Percentiles rank a stretch among this genome's conserved stretches.
phyloP scores from a whole-genome alignment of 2,113 vertebrate genomes.

The Vidua chalybeata region DNA sequence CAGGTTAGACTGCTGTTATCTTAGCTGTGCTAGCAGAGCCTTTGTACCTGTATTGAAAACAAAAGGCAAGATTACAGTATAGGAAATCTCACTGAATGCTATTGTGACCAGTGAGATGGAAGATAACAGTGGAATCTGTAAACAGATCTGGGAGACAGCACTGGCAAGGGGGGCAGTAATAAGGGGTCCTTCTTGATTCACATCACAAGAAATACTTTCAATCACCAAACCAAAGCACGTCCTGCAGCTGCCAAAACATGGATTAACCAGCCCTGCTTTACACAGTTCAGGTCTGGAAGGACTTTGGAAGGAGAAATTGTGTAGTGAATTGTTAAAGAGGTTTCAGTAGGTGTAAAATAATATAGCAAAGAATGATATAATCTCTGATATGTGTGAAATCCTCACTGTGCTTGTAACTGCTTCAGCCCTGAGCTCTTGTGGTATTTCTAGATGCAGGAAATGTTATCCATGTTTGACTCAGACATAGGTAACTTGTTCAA shows the following conservation, averaged over 20 bases:
- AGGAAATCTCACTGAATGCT: not conserved
- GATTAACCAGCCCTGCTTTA: no score
- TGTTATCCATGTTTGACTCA: not conserved
- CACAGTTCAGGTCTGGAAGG: not conserved
- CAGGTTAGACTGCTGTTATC: not conserved
- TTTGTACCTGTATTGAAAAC: not conserved
- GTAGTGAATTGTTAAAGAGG: not conserved
- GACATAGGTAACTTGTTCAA: not conserved
- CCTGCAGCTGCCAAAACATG: no score
- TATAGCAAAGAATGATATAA: not conserved
- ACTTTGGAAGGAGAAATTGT: not conserved
- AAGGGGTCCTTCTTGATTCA: no score
- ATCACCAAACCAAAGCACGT: no score
- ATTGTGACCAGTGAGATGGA: not conserved
- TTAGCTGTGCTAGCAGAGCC: not conserved
- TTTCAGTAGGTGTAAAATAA: not conserved
- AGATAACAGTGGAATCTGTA: not conserved
- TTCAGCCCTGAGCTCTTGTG: not conserved
- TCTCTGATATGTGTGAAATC: not conserved
- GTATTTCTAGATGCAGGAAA: not conserved
- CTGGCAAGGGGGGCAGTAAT: not conserved
- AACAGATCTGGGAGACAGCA: not conserved
- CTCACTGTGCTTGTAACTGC: not conserved
- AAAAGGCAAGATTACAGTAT: not conserved
- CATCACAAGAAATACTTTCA: no score